Percentiles rank a stretch among this genome's conserved stretches.
Evolutionary conservation across 2,797 vertebrate genomes (phyloP).

Genomic region (Amniataba percoides): DNA sequence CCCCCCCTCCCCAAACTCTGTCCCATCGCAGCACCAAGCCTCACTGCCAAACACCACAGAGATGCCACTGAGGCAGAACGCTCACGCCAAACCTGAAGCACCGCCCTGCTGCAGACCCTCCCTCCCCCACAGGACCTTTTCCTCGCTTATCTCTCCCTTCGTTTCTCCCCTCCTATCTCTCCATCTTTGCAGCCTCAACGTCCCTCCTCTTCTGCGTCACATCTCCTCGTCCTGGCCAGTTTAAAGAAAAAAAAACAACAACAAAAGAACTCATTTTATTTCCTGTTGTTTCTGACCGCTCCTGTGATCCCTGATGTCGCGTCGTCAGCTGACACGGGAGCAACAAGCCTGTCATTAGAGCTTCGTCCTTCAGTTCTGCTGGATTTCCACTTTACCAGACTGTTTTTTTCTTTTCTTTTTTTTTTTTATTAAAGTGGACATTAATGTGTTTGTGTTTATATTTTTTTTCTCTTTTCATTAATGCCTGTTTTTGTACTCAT

Average conservation of each 20-base stretch:
- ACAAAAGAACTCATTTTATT: slow-evolving; percentile 15
- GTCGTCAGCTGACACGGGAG: slow-evolving; percentile 43
- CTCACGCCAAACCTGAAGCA: slow-evolving; percentile 57
- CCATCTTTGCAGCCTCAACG: slow-evolving; percentile 45
- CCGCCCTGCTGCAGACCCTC: slow-evolving; percentile 47
- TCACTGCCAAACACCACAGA: slow-evolving; percentile 82
- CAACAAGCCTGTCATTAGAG: slow-evolving; percentile 58
- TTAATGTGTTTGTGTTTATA: slow-evolving; percentile 69
- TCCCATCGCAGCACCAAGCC: slow-evolving; percentile 60
- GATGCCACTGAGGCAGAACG: slow-evolving; percentile 78
- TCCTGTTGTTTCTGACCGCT: slow-evolving; percentile 44
- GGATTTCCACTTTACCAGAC: slow-evolving; percentile 58
- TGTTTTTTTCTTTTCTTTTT: slow-evolving; percentile 31
- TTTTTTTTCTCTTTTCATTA: slow-evolving; percentile 62
- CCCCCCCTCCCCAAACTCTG: background rate
- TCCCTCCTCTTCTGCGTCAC: slow-evolving; percentile 25
- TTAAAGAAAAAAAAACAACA: background rate
- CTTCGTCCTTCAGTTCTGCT: slow-evolving; percentile 64
- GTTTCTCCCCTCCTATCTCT: slow-evolving; percentile 43
- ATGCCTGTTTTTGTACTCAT: slow-evolving; percentile 77
- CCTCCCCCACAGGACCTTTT: slow-evolving; percentile 31
- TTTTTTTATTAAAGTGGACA: slow-evolving; percentile 74
- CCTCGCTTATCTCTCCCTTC: slow-evolving; percentile 42
- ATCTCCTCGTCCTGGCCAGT: slow-evolving; percentile 30
- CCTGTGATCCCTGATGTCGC: slow-evolving; percentile 53